Evolutionary conservation across 2,113 vertebrate species (phyloP), one percentile per base, ranked within the genome.

Genomic region (Cyprinodon variegatus): DNA sequence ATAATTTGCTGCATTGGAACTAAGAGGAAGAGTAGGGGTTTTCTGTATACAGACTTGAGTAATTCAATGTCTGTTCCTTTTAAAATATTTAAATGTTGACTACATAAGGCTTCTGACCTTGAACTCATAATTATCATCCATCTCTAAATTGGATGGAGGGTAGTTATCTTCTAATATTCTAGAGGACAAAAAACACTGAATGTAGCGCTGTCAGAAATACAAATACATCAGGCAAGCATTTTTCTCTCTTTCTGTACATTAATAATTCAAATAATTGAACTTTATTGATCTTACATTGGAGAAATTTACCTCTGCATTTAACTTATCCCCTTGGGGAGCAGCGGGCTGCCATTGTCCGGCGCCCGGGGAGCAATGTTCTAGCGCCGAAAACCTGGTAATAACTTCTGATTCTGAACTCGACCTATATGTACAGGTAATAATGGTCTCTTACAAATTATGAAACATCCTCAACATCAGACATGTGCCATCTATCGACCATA

Each of bases 1-100:
- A 57, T 65, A 72, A 41, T 68, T 83, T 8, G 15, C 20, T 72
- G 76, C 15, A 38, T 38, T 69, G 75, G 40, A 84, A 65, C 15
- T 72, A 50, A 68, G 39, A 68, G 11, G 37, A 77, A 11, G 57
- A 79, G 38, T 22, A 73, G 22, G 22, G 11, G 17, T 65, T 72
- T 9, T 4, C 41, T 20, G 57, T 41, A 13, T 14, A 11, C 20
- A 29, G 72, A 41, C 63, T 57, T 57, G 17, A 57, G 17, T 57
- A 57, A 20, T 57, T n/a, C 14, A n/a, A 9, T 57, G 20, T 15
- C 3, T 20, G 17, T 57, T 57, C 17, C 50, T 3, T 57, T 57
- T 29, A 29, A 29, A 29, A 29, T 29, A 29, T 29, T 29, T 29
- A 29, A 29, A 50, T 50, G 15, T 57, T 20, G n/a, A 57, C 6